Evolutionary conservation across 2,113 vertebrate genomes (phyloP), one percentile per base, ranked within the genome.

Genomic region (Peucedramus taeniatus): DNA sequence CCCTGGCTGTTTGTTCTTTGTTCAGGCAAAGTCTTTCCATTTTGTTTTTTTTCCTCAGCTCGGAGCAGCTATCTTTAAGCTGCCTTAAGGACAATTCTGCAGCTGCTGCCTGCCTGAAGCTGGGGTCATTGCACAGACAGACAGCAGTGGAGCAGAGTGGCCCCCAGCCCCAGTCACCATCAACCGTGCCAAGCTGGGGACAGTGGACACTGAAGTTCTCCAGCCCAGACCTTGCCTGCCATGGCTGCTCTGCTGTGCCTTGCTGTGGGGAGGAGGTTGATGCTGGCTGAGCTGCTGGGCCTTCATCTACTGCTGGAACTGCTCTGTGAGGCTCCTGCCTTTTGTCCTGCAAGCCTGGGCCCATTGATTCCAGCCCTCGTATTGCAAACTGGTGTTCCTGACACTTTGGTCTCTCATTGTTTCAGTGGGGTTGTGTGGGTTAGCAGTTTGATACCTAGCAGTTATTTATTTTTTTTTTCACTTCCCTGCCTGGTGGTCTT

Each of bases 151-250:
- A 50, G 35, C 2, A 2, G 35, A 44, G 70, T 8, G 6, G 17
- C 13, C 30, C 22, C 39, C 39, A 72, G 70, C 30, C 30, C 9
- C 23, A n/a, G 10, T 27, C 13, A 16, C 23, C 1, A 1, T 12
- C 0, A 4, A 26, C 39, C n/a, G 51, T 0, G 3, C 24, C 31
- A 44, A 11, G 23, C 18, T 28, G 40, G 31, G 18, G 23, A 22
- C 18, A 35, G 24, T 12, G 45, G 57, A 35, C 40, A 22, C 31
- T 4, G 3, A 35, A 35, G 40, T 74, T 26, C n/a, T 35, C n/a
- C n/a, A 59, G 57, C 57, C 22, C 56, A 35, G 22, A 22, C 56
- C 35, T 59, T 16, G n/a, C 56, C n/a, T 59, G 14, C 56, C 22
- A 59, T 35, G n/a, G 22, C 22, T 3, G 4, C 21, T 24, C 22